Evolutionary conservation across 92 coral and sea anemone species (phyloP), one percentile per base, ranked within the genome.

Genomic region (Meandrina meandrites): DNA sequence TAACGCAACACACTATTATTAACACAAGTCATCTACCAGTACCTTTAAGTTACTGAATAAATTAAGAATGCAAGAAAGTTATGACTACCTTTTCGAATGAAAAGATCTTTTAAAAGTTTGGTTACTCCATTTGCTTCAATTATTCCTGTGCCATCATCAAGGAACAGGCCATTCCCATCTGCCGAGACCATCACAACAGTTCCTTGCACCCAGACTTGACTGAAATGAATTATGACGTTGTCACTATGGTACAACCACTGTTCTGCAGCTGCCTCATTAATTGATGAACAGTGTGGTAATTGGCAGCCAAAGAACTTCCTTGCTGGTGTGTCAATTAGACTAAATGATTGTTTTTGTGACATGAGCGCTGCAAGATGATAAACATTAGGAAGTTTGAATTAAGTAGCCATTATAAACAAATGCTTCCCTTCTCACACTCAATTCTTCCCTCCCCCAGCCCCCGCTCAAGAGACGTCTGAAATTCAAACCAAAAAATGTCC

Each of bases 131-230:
- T 93, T 5, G 83, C 90, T 24, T 91, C 90, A 17, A 82, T 81
- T 32, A 91, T 68, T 31, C 94, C 98, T 31, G 98, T 94, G 0
- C 98, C 98, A 82, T 94, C 98, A 79, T 94, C 98, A 14, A 94
- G 76, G n/a, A 94, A 53, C 21, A 94, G 64, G 45, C 89, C 94
- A 91, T 88, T 85, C 2, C 92, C 91, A 87, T 94, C 92, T 37
- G 80, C 86, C 12, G 91, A 80, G 10, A 88, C 90, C 28, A 80
- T 86, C 27, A 92, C 92, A 0, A 93, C 91, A 6, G 86, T 67
- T 1, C 98, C 98, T 77, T 94, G 98, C 69, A 91, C 42, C 98
- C 98, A 94, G 16, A 93, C 91, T 89, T 94, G 98, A 70, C 73
- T 88, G 56, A 91, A 89, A 56, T 73, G 57, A 2, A 76, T 5